Conservation (phyloP, 2,888 invertebrate species). For the Himalopsyche tibetana region DNA sequence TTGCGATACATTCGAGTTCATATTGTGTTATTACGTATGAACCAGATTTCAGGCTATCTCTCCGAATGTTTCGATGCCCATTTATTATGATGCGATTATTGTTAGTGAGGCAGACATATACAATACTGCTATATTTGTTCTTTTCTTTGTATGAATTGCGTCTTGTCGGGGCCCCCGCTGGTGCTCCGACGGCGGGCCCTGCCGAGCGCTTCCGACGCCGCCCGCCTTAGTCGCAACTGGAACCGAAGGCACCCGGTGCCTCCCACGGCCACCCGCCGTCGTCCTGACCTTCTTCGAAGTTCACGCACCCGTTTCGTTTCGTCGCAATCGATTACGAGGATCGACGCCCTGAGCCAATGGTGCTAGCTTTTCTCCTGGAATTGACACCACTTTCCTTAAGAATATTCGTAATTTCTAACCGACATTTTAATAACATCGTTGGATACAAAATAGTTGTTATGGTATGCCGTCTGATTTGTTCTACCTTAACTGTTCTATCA, state of each 20-base stretch:
- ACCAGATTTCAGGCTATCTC: no score
- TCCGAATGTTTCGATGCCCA: background rate
- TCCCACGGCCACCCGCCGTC: constrained; percentile 35
- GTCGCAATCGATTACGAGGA: constrained; percentile 45
- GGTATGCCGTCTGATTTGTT: no score
- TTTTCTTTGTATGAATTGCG: background rate
- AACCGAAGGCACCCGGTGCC: constrained; percentile 40
- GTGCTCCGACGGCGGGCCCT: constrained; percentile 6
- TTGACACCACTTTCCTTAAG: background rate
- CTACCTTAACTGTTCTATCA: no score
- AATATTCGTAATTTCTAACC: background rate
- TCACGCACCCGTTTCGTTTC: constrained; percentile 32
- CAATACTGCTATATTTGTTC: background rate
- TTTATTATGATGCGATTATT: no score
- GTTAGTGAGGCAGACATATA: background rate
- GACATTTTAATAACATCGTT: no score
- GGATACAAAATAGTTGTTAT: no score
- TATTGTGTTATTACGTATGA: no score
- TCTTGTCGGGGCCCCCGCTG: background rate
- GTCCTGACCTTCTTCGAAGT: constrained; percentile 63
- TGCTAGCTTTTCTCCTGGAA: background rate
- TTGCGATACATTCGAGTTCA: no score
- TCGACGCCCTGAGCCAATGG: constrained; percentile 39
- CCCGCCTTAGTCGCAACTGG: background rate
- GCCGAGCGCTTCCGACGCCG: constrained; percentile 41